A percentile compares a stretch with the other conserved stretches of the same genome.
Conservation (phyloP, 2,888 invertebrate genomes). For the Nymphalis c-album region DNA sequence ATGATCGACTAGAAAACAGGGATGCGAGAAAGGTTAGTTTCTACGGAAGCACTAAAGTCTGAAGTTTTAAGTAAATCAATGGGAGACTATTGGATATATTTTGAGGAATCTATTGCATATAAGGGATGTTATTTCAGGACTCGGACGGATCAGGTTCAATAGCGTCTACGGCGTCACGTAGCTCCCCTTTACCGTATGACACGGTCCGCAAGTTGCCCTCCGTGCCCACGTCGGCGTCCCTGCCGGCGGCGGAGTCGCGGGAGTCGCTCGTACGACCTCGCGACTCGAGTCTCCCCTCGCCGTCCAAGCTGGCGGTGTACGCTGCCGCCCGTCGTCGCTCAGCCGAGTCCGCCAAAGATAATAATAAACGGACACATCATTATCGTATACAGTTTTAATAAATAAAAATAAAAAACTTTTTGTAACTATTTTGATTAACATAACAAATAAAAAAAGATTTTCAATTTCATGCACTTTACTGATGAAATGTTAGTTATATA, state of each 20-base stretch:
- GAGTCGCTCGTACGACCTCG: slow-evolving; percentile 73
- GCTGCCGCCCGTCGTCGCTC: slow-evolving; percentile 78
- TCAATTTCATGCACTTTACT: no score
- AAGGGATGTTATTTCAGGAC: slow-evolving; percentile 52
- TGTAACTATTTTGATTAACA: background rate
- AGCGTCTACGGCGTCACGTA: slow-evolving; percentile 70
- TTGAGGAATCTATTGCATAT: background rate
- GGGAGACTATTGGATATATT: background rate
- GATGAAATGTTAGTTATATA: no score
- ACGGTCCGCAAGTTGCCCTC: slow-evolving; percentile 73
- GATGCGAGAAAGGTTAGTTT: slow-evolving; percentile 66
- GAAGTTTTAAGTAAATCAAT: no score
- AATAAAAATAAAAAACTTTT: background rate
- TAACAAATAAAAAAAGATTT: background rate
- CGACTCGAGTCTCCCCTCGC: slow-evolving; percentile 82
- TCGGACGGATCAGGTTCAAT: slow-evolving; percentile 76
- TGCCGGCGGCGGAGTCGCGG: slow-evolving; percentile 77
- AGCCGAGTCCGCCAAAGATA: slow-evolving; percentile 83
- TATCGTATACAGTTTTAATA: slow-evolving; percentile 87
- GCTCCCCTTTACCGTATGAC: slow-evolving; percentile 73
- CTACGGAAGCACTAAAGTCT: no score
- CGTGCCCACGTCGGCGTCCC: slow-evolving; percentile 75
- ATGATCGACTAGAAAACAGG: slow-evolving; percentile 82
- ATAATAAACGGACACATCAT: slow-evolving; percentile 78
- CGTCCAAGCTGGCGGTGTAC: slow-evolving; percentile 83